These are phyloP conservation scores for Brassicogethes aeneus DNA, from an alignment of 2,888 invertebrate genomes.

Conservation along the genomic window DNA sequence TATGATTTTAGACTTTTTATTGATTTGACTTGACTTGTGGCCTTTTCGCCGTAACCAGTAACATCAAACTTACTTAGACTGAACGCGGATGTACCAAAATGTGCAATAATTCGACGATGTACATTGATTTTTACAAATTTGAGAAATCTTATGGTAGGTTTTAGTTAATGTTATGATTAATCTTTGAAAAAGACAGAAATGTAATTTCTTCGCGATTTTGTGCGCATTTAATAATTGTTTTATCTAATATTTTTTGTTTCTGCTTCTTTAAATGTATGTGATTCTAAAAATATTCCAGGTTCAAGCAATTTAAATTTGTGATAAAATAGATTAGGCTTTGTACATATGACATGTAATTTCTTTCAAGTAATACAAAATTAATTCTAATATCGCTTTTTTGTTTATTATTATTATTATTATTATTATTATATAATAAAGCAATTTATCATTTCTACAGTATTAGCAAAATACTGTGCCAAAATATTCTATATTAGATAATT, in stretches of 20 bases:
- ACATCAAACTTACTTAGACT: slow-evolving; percentile 9
- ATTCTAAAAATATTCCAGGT: slow-evolving; percentile 37
- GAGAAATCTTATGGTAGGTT: slow-evolving; percentile 9
- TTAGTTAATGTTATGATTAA: slow-evolving; percentile 1
- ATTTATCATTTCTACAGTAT: slow-evolving; percentile 25
- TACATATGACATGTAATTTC: slow-evolving; percentile 24
- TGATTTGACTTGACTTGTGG: not conserved
- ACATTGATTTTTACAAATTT: slow-evolving; percentile 13
- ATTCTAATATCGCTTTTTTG: slow-evolving; percentile 12
- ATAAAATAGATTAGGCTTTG: slow-evolving; percentile 33
- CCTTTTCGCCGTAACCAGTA: not conserved
- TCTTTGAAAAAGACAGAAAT: slow-evolving; percentile 18
- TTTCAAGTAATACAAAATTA: slow-evolving; percentile 16
- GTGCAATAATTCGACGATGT: slow-evolving; percentile 21
- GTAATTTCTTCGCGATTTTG: slow-evolving; percentile 13
- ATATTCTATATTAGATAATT: slow-evolving; percentile 16
- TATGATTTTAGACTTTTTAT: not conserved
- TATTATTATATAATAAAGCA: slow-evolving; percentile 4
- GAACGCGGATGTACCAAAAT: slow-evolving; percentile 7
- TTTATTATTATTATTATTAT: slow-evolving; percentile 10
- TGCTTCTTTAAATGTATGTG: slow-evolving; percentile 38
- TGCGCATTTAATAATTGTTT: slow-evolving; percentile 28
- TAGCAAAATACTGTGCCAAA: slow-evolving; percentile 36
- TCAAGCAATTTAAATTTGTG: slow-evolving; percentile 40
- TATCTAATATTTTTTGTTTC: slow-evolving; percentile 25